Conservation (phyloP, 1,140 invertebrate genomes). For the silkworm (Bombyx mori) region DNA sequence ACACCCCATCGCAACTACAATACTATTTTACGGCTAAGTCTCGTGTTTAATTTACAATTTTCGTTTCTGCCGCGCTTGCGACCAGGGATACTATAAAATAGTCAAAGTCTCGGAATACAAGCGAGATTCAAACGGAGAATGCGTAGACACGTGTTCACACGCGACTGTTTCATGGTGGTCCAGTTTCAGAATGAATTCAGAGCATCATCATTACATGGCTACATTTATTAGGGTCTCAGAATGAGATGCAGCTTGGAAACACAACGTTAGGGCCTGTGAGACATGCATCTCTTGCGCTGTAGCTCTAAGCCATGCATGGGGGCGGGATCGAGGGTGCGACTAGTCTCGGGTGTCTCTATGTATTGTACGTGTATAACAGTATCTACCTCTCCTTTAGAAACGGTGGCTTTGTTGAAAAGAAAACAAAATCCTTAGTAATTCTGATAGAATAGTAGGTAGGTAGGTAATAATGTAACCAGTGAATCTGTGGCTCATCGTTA, state of each 20-base stretch:
- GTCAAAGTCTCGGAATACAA: constrained; percentile 8
- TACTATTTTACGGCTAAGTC: background rate
- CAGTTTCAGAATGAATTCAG: no score
- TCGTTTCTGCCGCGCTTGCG: background rate
- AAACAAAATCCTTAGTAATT: constrained; percentile 18
- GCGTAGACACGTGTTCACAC: background rate
- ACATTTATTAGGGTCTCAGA: background rate
- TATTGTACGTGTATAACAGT: constrained; percentile 18
- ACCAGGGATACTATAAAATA: background rate
- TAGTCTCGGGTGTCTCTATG: constrained; percentile 9
- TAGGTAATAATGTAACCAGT: no score
- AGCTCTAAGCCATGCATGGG: constrained; percentile 1
- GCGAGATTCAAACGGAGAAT: background rate
- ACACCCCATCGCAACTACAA: no score
- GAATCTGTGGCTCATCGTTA: no score
- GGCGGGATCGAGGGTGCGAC: constrained; percentile 5
- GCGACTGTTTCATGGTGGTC: background rate
- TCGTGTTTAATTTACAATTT: background rate
- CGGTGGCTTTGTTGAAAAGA: constrained; percentile 53
- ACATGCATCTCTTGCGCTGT: background rate
- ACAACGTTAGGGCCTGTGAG: background rate
- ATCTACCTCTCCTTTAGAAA: constrained; percentile 40
- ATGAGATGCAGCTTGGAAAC: background rate
- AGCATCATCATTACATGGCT: no score
- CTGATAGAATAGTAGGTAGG: no score